These are phyloP conservation scores for Melopsittacus undulatus DNA, from an alignment of 2,797 vertebrate genomes.

Conservation along the genomic window DNA sequence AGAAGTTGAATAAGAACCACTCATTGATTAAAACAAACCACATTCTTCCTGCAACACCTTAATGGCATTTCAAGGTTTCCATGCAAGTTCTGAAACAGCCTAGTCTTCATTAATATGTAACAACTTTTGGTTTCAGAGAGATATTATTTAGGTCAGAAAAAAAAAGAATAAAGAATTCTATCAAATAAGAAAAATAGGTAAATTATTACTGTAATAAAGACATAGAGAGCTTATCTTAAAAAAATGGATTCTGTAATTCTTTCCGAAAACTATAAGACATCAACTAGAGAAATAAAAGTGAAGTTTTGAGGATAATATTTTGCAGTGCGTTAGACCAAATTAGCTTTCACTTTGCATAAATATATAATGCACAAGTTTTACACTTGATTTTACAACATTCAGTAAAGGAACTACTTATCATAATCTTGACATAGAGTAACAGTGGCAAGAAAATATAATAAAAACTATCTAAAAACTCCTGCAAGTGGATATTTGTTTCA, in stretches of 20 bases:
- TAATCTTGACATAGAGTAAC: not conserved
- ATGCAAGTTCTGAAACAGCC: not conserved
- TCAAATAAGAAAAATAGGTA: not conserved
- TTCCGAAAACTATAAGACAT: not conserved
- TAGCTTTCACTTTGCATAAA: conserved; percentile 9
- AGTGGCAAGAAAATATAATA: not conserved
- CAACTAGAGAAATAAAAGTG: not conserved
- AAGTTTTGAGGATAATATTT: not conserved
- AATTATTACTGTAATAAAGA: not conserved
- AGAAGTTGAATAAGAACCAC: not conserved
- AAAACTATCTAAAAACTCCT: not conserved
- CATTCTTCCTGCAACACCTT: conserved; percentile 11
- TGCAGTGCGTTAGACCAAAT: not conserved
- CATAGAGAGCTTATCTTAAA: not conserved
- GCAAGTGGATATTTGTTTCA: not conserved
- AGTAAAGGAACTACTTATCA: not conserved
- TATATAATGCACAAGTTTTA: not conserved
- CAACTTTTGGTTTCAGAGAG: not conserved
- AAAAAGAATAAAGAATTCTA: not conserved
- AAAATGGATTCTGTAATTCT: not conserved
- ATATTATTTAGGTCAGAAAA: not conserved
- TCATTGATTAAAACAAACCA: conserved; percentile 34
- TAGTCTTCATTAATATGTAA: conserved; percentile 24
- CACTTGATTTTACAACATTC: conserved; percentile 7
- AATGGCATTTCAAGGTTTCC: conserved; percentile 24